Evolutionary conservation across 2,113 vertebrate species (phyloP), one percentile per base, ranked within the genome.

Genomic region (Pavo muticus): DNA sequence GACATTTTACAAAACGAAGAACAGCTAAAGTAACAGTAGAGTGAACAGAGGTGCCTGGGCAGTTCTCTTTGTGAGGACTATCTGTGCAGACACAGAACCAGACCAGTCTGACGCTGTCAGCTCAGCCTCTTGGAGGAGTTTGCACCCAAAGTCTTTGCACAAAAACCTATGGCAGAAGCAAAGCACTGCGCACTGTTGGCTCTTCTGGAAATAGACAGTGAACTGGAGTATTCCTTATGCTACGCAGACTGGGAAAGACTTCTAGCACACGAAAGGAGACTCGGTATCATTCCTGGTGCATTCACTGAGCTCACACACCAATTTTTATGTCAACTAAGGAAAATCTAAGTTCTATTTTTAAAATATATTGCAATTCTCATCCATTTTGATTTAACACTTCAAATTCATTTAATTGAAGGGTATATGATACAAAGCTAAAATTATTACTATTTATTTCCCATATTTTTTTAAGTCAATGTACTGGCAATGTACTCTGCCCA

Each of bases 261-360:
- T 90, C 44, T 16, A 45, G 35, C 45, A 73, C 35, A 48, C 37
- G 71, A 21, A 59, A 68, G 8, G 8, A 45, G 12, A 29, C 25
- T 76, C 1, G 0, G 27, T 42, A 57, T 42, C 14, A 45, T 0
- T 25, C 42, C 81, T 35, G 7, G 12, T 29, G 9, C 9, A 4
- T 42, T 87, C 37, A 61, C n/a, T 39, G 37, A 87, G 42, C 14
- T 57, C 10, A 45, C 23, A 73, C 5, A 59, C 20, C 40, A n/a
- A 63, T 39, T 24, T 29, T 40, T 44, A 47, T 45, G 64, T 12
- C 14, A 56, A 6, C 25, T 64, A 64, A 82, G 57, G 7, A 89
- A 70, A 52, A 40, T 19, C 35, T n/a, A 50, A 57, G 15, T 29
- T 63, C 32, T 6, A n/a, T 50, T 63, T 83, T n/a, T 9, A 42